Conservation (phyloP, 2,797 vertebrate species). For the Ara ararauna region DNA sequence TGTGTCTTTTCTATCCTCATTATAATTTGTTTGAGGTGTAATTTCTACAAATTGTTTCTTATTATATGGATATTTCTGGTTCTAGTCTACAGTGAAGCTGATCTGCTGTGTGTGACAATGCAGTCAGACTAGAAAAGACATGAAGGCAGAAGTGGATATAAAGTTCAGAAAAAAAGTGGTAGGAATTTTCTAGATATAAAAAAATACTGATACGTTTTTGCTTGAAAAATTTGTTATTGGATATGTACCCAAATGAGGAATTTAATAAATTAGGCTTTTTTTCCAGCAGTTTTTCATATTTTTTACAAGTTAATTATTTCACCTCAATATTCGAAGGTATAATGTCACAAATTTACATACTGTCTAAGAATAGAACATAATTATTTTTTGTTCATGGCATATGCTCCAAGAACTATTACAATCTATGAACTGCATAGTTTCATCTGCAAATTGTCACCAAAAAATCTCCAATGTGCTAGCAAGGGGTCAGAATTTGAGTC, state of each 20-base stretch:
- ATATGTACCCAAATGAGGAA: background rate
- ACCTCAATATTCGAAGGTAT: background rate
- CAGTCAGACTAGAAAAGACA: background rate
- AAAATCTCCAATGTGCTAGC: background rate
- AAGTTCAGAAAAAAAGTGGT: background rate
- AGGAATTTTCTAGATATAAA: background rate
- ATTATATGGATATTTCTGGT: background rate
- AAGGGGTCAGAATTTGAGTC: background rate
- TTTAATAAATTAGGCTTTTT: accelerated
- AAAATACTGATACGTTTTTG: background rate
- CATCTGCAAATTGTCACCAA: background rate
- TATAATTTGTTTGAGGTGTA: background rate
- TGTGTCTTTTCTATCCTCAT: background rate
- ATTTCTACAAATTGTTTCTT: background rate
- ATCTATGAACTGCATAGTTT: background rate
- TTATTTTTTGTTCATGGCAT: background rate
- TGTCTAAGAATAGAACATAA: background rate
- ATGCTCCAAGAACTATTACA: background rate
- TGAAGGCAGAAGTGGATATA: background rate
- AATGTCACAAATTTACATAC: background rate
- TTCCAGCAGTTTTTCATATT: background rate
- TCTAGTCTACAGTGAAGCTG: background rate
- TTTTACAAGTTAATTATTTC: background rate
- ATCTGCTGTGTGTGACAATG: background rate
- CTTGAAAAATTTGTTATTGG: background rate